phyloP scores from a whole-genome alignment of 1,140 invertebrate genomes.

The Apolygus lucorum region DNA sequence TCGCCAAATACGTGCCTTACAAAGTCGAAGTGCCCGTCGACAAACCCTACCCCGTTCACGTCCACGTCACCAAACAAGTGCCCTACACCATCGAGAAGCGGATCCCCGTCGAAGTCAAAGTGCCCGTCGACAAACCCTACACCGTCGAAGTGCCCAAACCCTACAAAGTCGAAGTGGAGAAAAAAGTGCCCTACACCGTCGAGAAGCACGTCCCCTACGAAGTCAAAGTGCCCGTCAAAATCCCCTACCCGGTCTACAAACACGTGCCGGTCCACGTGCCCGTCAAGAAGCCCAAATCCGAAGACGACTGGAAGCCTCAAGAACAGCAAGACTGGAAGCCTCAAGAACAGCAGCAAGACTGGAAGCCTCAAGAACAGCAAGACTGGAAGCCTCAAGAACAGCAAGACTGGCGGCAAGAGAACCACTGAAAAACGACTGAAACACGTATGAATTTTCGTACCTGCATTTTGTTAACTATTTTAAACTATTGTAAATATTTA shows the following conservation, averaged over 20 bases:
- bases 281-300: too few relatives aligned
- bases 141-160: constrained; percentile 31
- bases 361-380: too few relatives aligned
- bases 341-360: too few relatives aligned
- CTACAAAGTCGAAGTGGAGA: constrained; percentile 17
- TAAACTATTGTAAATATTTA: too few relatives aligned
- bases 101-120: constrained; percentile 23
- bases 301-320: too few relatives aligned
- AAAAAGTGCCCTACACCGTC: constrained; percentile 28
- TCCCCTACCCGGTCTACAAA: constrained; percentile 35
- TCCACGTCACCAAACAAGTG: constrained; percentile 24
- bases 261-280: too few relatives aligned
- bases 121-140: constrained; percentile 32
- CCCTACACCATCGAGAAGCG: constrained; percentile 31
- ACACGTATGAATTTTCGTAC: too few relatives aligned
- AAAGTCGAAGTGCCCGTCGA: constrained; percentile 62
- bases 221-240: constrained; percentile 57
- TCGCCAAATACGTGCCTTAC: constrained; percentile 49
- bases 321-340: too few relatives aligned
- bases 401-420: too few relatives aligned
- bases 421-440: too few relatives aligned
- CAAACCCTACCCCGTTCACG: constrained; percentile 55
- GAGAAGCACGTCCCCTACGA: constrained; percentile 42
- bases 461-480: too few relatives aligned
- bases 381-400: too few relatives aligned